Percentiles rank a stretch among this genome's conserved stretches.
Evolutionary conservation across 2,113 vertebrate species (phyloP).

Genomic region (Tinamus guttatus): DNA sequence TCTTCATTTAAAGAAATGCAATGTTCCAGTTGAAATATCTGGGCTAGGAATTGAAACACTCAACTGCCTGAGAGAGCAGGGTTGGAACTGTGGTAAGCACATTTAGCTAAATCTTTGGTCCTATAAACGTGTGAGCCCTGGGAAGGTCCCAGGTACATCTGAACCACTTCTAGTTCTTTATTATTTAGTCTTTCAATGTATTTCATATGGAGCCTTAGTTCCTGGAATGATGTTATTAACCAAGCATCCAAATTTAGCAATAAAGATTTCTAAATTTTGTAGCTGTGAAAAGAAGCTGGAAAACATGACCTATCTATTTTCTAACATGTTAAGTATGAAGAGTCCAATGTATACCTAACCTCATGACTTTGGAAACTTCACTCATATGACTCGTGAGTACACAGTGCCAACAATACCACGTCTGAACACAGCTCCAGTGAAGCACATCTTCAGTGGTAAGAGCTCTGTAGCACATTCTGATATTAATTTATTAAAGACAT

Average conservation of each 20-base stretch:
- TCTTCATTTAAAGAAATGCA: not conserved
- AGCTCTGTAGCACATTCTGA: not conserved
- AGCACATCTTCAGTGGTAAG: not conserved
- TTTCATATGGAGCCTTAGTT: not conserved
- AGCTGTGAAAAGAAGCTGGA: not conserved
- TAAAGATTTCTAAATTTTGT: not conserved
- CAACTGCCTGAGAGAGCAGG: not conserved
- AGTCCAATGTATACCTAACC: not conserved
- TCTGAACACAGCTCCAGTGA: not conserved
- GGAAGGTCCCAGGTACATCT: not conserved
- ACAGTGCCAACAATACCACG: not conserved
- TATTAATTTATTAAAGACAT: not conserved
- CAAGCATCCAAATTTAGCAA: not conserved
- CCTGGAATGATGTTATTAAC: not conserved
- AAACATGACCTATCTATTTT: not conserved
- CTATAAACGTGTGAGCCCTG: not conserved
- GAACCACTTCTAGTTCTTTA: not conserved
- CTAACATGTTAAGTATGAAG: not conserved
- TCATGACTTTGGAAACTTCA: not conserved
- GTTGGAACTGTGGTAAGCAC: not conserved
- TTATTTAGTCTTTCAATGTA: fast-evolving
- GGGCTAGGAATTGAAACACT: not conserved
- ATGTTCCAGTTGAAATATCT: not conserved
- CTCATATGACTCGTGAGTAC: not conserved
- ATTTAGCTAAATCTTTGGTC: not conserved